Conservation (phyloP, 2,888 invertebrate species). For the Phyllotreta striolata region DNA sequence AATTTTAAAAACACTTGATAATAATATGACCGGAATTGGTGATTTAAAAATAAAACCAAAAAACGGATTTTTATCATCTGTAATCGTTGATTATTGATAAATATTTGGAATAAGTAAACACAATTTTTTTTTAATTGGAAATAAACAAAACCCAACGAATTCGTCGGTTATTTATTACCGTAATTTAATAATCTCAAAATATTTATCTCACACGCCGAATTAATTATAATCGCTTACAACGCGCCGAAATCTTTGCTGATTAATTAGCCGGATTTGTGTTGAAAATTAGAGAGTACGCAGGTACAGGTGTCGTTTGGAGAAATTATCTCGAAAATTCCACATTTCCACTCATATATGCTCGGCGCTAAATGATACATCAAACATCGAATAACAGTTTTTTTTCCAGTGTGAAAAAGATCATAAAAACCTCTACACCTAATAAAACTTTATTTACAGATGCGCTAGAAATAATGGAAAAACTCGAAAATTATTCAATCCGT, state of each 20-base stretch:
- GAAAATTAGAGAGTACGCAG: too few species aligned
- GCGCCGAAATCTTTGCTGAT: too few species aligned
- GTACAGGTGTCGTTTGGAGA: too few species aligned
- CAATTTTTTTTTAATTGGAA: not conserved
- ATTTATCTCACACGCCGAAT: too few species aligned
- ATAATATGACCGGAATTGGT: constrained; percentile 8
- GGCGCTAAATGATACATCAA: constrained; percentile 39
- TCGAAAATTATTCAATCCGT: constrained; percentile 34
- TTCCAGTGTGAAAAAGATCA: constrained; percentile 44
- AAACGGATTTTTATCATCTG: constrained; percentile 2
- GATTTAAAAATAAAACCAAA: constrained; percentile 8
- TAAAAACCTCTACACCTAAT: constrained; percentile 43
- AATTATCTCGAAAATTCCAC: too few species aligned
- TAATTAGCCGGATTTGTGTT: too few species aligned
- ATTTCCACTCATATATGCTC: too few species aligned
- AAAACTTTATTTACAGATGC: constrained; percentile 41
- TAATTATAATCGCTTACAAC: too few species aligned
- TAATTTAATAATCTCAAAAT: too few species aligned
- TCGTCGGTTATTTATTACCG: too few species aligned
- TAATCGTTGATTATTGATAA: constrained; percentile 1
- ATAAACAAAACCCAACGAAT: too few species aligned
- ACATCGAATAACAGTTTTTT: constrained; percentile 44
- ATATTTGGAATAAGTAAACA: constrained; percentile 5
- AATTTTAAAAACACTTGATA: too few species aligned
- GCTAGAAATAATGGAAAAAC: constrained; percentile 44